Evolutionary conservation across 2,113 vertebrate genomes (phyloP), one percentile per base, ranked within the genome.

Genomic region (Lasiurus borealis): DNA sequence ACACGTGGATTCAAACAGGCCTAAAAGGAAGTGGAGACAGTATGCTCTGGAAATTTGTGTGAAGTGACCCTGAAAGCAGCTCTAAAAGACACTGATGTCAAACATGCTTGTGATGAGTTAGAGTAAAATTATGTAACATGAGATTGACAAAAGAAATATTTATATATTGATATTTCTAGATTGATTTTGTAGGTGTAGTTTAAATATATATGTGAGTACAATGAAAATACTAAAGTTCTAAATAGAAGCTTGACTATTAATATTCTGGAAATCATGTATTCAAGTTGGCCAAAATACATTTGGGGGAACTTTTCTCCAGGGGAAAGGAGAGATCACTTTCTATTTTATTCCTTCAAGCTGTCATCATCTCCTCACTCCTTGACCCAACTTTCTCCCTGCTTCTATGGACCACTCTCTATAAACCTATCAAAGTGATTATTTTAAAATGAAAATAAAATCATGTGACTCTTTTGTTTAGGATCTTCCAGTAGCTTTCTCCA

Each of bases 171-270:
- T 46, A 77, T 93, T 83, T 91, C 62, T 84, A 72, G 54, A 44
- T 72, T 25, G 81, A 95, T 73, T 78, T 14, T 86, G 19, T 85
- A 72, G 19, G 52, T 69, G 1, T 93, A 80, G 80, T 78, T 83
- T 92, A 83, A n/a, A n/a, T 71, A 78, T 64, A 6, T 68, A 31
- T 88, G 59, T 66, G 31, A 85, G 71, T 82, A 54, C 48, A 94
- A 83, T 75, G n/a, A 52, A 90, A 80, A 68, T 29, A 40, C 44
- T 40, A 40, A 62, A 8, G 7, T 31, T 76, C 13, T 64, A 88
- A 66, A 36, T 68, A 66, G 27, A 91, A 71, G 57, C 50, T 86
- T 46, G 44, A 75, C 18, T 52, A 16, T 72, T 62, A 6, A 64
- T 21, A 73, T 64, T 73, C 29, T 76, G 10, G 48, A 88, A 88